Percentiles rank a stretch among this genome's conserved stretches.
These are phyloP conservation scores for Stegodyphus mimosarum DNA, from an alignment of 1,140 invertebrate genomes.

Conservation along the genomic window DNA sequence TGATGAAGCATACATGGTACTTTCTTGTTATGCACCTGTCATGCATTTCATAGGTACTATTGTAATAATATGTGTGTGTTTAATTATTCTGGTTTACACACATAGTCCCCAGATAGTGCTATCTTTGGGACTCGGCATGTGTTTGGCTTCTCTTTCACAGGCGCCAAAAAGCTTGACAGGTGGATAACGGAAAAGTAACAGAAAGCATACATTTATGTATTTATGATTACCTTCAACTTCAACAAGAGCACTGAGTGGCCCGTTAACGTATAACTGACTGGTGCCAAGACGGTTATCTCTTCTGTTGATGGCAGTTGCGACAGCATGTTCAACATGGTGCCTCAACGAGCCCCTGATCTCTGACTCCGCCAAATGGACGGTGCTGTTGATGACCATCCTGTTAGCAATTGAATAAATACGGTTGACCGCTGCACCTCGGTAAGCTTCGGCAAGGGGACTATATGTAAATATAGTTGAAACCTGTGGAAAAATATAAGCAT, in stretches of 20 bases:
- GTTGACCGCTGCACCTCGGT: slow-evolving; percentile 83
- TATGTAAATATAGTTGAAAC: slow-evolving; percentile 53
- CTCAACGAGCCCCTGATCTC: slow-evolving; percentile 67
- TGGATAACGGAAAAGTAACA: too few species aligned
- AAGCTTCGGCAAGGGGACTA: slow-evolving; percentile 76
- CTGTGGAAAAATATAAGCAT: neutral
- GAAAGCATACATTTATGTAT: too few species aligned
- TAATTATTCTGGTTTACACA: too few species aligned
- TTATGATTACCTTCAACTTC: slow-evolving; percentile 73
- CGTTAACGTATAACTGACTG: slow-evolving; percentile 84
- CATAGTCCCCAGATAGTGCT: too few species aligned
- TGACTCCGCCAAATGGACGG: slow-evolving; percentile 75
- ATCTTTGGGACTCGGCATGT: too few species aligned
- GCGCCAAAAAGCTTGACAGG: too few species aligned
- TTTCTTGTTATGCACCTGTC: too few species aligned
- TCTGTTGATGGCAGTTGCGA: slow-evolving; percentile 72
- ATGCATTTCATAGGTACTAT: too few species aligned
- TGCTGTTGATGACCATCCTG: slow-evolving; percentile 83
- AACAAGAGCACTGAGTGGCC: slow-evolving; percentile 79
- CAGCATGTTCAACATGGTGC: slow-evolving; percentile 77
- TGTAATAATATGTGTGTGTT: too few species aligned
- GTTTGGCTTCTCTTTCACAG: too few species aligned
- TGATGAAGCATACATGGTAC: too few species aligned
- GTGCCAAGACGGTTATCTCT: slow-evolving; percentile 87
- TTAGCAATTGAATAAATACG: slow-evolving; percentile 78